Percentiles rank a stretch among this genome's conserved stretches.
Evolutionary conservation across 2,113 vertebrate genomes (phyloP).

Genomic region (Xiphophorus couchianus): DNA sequence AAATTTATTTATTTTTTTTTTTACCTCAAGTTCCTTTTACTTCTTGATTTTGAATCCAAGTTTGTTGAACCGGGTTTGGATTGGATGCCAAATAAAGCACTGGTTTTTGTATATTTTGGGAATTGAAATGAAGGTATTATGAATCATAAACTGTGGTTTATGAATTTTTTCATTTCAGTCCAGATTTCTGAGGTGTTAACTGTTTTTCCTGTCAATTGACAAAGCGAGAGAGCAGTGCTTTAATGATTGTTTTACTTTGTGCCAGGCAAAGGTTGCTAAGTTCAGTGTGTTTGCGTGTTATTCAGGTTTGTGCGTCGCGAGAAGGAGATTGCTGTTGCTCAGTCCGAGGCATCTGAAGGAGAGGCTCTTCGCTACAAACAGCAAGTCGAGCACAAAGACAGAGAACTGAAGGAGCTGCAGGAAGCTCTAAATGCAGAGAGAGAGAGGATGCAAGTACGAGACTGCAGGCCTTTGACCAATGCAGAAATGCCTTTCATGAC

Average conservation of each 20-base stretch:
- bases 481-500: neutral
- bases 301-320: conserved; percentile 93
- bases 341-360: conserved; percentile 88
- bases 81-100: neutral
- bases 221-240: neutral
- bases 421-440: conserved; percentile 89
- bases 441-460: conserved; percentile 90
- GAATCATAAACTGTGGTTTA: too few species aligned
- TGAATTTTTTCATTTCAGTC: too few species aligned
- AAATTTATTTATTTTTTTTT: neutral
- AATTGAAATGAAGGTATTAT: too few species aligned
- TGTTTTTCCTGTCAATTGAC: neutral
- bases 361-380: conserved; percentile 90
- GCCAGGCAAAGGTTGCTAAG: too few species aligned
- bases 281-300: neutral
- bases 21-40: neutral
- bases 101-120: too few species aligned
- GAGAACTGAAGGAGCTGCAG: conserved; percentile 89
- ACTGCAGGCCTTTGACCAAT: neutral
- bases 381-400: conserved; percentile 89
- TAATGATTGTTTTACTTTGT: neutral
- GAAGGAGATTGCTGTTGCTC: conserved; percentile 93
- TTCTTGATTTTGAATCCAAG: neutral
- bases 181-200: too few species aligned
- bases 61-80: neutral